Percentiles rank a stretch among this genome's conserved stretches.
phyloP scores from a whole-genome alignment of 2,797 vertebrate genomes.

The Iguana delicatissima region DNA sequence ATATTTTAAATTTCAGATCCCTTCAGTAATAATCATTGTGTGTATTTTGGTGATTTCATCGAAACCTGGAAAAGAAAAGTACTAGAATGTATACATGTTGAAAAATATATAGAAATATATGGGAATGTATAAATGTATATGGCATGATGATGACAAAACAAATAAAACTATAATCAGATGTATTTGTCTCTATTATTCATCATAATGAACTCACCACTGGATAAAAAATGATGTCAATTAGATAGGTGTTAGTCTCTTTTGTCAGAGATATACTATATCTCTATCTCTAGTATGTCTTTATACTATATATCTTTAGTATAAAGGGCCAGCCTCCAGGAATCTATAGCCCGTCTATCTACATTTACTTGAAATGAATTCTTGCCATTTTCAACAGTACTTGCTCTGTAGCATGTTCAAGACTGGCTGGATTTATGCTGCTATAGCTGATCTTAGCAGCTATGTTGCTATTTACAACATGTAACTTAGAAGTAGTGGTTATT shows the following conservation, averaged over 20 bases:
- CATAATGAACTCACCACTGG: not conserved
- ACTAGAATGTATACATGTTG: not conserved
- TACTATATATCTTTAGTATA: not conserved
- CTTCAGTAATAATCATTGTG: not conserved
- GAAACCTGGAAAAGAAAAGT: not conserved
- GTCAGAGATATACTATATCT: not conserved
- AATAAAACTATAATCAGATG: not conserved
- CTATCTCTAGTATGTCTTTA: too few relatives aligned
- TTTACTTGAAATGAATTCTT: not conserved
- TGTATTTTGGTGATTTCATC: not conserved
- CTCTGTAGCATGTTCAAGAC: not conserved
- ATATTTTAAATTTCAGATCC: not conserved
- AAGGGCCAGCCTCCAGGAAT: not conserved
- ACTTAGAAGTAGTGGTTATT: not conserved
- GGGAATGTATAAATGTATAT: too few relatives aligned
- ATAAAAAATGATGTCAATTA: not conserved
- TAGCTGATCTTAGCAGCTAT: not conserved
- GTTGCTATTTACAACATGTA: conserved; percentile 30
- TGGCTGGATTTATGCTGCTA: not conserved
- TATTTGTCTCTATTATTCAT: not conserved
- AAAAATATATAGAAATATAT: not conserved
- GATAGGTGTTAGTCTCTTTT: not conserved
- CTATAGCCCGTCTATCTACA: not conserved
- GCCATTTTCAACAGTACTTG: not conserved
- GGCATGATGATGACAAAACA: not conserved